Evolutionary conservation across 2,113 vertebrate genomes (phyloP), one percentile per base, ranked within the genome.

Genomic region (Misgurnus anguillicaudatus): DNA sequence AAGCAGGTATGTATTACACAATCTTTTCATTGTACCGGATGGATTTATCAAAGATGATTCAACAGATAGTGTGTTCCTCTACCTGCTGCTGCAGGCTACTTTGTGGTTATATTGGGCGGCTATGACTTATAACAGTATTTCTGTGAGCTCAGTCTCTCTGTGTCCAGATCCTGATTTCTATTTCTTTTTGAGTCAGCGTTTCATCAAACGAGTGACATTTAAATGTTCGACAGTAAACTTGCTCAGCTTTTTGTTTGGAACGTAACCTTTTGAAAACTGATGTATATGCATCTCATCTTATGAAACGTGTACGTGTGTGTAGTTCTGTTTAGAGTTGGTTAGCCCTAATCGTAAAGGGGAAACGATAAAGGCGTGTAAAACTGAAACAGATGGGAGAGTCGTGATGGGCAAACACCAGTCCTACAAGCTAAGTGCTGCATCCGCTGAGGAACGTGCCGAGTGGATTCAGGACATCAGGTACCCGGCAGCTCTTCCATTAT

Each of bases 291-390:
- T 14, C 16, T 77, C 16, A 31, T 51, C 42, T 65, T 53, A 39
- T 48, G 31, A 53, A 57, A 45, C 80, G 39, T 82, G 45, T 84
- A 7, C 87, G 86, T 85, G 80, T 77, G 31, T 45, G 69, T 87
- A 98, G 96, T 94, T 93, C 80, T 98, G 97, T 82, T 93, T 98
- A 86, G 96, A 98, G 88, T 90, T 99, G 75, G 97, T 92, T 78
- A 94, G 90, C 86, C 90, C 93, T 61, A 86, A 89, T 75, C 91
- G 89, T 85, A 94, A 92, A 82, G 97, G 96, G 31, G 95, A 96
- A 86, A 97, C 93, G 83, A 94, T 99, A 77, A 99, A 99, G 88
- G 97, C 96, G 41, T 99, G 97, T 87, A 98, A 99, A 91, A 98
- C 94, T 0, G 94, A 95, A 0, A 94, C 92, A 3, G 94, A 94